Conservation (phyloP, 37 sponge, comb jelly and placozoan species). For the Spongilla lacustris region DNA sequence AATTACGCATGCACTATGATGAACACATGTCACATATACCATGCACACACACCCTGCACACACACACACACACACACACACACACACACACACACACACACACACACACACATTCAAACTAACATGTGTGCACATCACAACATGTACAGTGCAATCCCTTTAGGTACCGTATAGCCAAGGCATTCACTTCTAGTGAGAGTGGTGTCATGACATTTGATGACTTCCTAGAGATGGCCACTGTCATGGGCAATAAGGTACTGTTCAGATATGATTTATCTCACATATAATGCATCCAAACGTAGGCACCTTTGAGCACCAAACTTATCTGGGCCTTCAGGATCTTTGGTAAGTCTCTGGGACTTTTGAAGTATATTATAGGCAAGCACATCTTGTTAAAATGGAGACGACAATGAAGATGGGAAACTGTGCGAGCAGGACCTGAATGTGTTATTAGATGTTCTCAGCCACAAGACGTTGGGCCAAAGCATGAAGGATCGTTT, state of each 20-base stretch:
- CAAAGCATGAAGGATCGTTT: slow-evolving; percentile 3
- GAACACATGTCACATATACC: slow-evolving; percentile 7
- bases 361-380: not conserved
- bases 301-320: slow-evolving; percentile 16
- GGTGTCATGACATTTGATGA: slow-evolving; percentile 46
- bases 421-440: slow-evolving; percentile 16
- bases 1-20: not conserved
- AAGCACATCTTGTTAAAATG: not conserved
- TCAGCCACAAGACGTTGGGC: not conserved
- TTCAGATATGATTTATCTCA: slow-evolving; percentile 8
- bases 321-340: slow-evolving; percentile 35
- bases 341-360: slow-evolving; percentile 5
- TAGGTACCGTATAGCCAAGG: slow-evolving; percentile 28
- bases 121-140: not conserved
- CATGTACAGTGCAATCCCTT: slow-evolving; percentile 28
- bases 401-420: slow-evolving; percentile 48
- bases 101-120: slow-evolving; percentile 9
- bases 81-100: not conserved
- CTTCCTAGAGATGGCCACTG: slow-evolving; percentile 27
- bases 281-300: not conserved
- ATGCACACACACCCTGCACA: not conserved
- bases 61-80: slow-evolving; percentile 3
- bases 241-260: slow-evolving; percentile 36
- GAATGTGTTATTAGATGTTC: not conserved
- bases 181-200: slow-evolving; percentile 24